phyloP scores from a whole-genome alignment of 2,797 vertebrate genomes.

The Simalia tracyae region DNA sequence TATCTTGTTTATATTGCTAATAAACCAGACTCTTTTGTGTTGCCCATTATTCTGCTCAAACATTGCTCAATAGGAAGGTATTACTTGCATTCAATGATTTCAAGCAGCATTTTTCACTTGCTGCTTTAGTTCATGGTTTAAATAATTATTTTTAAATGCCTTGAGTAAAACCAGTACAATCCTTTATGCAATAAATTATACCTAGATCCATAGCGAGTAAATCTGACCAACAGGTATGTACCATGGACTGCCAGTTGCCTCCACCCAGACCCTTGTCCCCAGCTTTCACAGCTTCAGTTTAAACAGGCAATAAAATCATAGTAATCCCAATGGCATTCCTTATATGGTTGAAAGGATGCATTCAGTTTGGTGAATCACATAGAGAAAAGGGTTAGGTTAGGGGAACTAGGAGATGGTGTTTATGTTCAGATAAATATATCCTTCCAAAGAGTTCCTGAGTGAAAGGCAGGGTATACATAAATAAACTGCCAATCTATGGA shows the following conservation, averaged over 20 bases:
- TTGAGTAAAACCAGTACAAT: not conserved
- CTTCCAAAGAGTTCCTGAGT: not conserved
- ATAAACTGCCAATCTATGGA: not conserved
- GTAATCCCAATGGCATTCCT: not conserved
- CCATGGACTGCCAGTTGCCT: not conserved
- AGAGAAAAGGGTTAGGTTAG: not conserved
- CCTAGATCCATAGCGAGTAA: not conserved
- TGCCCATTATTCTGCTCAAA: not conserved
- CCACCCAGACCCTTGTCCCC: not conserved
- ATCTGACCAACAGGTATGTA: not conserved
- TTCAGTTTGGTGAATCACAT: not conserved
- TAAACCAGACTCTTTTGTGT: not conserved
- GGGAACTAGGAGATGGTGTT: not conserved
- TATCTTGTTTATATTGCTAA: not conserved
- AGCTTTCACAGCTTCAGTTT: not conserved
- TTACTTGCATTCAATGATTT: not conserved
- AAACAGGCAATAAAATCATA: not conserved
- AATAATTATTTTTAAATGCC: not conserved
- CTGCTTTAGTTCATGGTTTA: not conserved
- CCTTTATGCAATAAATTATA: not conserved
- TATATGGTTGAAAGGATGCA: not conserved
- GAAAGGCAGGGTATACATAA: not conserved
- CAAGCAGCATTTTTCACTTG: not conserved
- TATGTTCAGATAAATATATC: not conserved
- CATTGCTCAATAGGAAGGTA: not conserved